Conservation (phyloP, 2,888 invertebrate species). For the Amaurobius ferox region DNA sequence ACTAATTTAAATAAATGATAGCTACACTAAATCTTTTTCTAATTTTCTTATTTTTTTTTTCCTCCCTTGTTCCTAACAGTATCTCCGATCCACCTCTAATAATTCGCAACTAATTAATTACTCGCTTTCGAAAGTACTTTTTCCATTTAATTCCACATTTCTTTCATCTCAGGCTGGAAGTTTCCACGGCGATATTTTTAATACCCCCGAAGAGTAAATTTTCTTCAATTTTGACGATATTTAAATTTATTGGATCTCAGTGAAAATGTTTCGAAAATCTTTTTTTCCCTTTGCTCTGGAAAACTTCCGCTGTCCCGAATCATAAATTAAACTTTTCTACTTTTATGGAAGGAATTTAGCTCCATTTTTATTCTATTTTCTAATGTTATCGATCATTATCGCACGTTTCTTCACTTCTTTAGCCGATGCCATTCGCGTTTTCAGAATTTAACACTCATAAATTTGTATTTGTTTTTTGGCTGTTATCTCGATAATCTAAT, state of each 20-base stretch:
- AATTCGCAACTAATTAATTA: conserved; percentile 8
- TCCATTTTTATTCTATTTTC: not conserved
- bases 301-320: not conserved
- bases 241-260: conserved; percentile 14
- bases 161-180: not conserved
- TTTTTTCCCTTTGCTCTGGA: not conserved
- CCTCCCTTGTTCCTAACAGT: not conserved
- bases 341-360: not conserved
- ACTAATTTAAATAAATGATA: conserved; percentile 16
- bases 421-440: not conserved
- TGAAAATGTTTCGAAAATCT: not conserved
- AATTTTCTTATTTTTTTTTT: not conserved
- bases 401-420: not conserved
- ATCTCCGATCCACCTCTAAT: not conserved
- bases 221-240: not conserved
- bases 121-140: not conserved
- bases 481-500: not conserved
- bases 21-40: not conserved
- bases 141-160: not conserved
- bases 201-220: not conserved
- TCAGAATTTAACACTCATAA: not conserved
- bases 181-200: not conserved
- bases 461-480: not conserved
- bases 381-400: not conserved
- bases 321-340: conserved; percentile 3